Conservation (phyloP, 2,797 vertebrate genomes). For the Pachyuromys duprasi region DNA sequence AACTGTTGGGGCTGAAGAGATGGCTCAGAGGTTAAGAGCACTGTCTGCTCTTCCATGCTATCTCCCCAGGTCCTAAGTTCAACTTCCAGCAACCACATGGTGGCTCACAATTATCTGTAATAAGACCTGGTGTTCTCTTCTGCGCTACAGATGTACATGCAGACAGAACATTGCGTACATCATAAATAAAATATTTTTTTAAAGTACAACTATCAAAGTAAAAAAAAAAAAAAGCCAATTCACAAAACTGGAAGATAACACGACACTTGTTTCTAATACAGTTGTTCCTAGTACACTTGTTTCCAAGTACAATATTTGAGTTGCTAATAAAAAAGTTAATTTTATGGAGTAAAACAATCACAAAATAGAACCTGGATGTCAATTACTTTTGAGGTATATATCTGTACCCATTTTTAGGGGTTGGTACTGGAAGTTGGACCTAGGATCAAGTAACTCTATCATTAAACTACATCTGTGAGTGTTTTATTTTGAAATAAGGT, state of each 20-base stretch:
- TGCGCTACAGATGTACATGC: too few relatives aligned
- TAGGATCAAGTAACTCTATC: not conserved
- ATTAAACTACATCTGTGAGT: not conserved
- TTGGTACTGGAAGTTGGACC: not conserved
- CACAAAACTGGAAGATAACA: slow-evolving; percentile 15
- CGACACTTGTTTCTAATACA: not conserved
- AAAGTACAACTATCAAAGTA: not conserved
- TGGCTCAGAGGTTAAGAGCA: too few relatives aligned
- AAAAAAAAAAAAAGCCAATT: slow-evolving; percentile 22
- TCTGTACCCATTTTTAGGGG: not conserved
- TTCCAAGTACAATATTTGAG: slow-evolving; percentile 31
- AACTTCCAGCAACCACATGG: too few relatives aligned
- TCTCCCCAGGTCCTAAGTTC: too few relatives aligned
- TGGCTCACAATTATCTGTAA: too few relatives aligned
- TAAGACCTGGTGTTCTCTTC: too few relatives aligned
- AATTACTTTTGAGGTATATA: not conserved
- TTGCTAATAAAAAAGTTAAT: not conserved
- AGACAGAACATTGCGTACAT: too few relatives aligned
- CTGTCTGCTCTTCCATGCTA: too few relatives aligned
- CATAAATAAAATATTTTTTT: too few relatives aligned
- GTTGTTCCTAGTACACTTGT: too few relatives aligned
- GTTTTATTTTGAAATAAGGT: not conserved
- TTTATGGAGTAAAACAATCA: not conserved
- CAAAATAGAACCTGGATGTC: slow-evolving; percentile 35
- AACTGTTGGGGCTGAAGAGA: not conserved